A percentile compares a stretch with the other conserved stretches of the same genome.
phyloP scores from a whole-genome alignment of 2,113 vertebrate genomes.

The Illadopsis cleaveri region DNA sequence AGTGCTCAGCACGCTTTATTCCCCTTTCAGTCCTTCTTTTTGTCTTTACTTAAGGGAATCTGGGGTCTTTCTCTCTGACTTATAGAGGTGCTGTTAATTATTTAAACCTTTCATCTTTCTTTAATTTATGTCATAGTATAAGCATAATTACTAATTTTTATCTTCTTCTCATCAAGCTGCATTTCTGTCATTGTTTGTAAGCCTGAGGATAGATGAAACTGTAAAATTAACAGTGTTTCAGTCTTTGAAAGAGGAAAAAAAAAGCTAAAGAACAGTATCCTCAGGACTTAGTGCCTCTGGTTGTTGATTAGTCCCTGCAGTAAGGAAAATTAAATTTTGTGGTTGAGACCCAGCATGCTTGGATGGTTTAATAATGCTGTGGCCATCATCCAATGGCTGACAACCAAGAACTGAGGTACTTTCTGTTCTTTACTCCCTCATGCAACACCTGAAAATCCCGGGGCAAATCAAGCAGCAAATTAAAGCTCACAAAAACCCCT shows the following conservation, averaged over 20 bases:
- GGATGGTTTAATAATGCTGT: conserved; percentile 92
- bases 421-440: conserved; percentile 85
- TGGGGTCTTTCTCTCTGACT: conserved; percentile 24
- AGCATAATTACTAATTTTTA: conserved; percentile 72
- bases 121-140: conserved; percentile 72
- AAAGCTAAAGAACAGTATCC: conserved; percentile 74
- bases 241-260: conserved; percentile 54
- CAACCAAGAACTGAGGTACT: conserved; percentile 81
- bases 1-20: not conserved
- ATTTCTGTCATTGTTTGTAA: conserved; percentile 78
- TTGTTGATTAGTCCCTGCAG: conserved; percentile 81
- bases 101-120: conserved; percentile 70
- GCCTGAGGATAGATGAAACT: conserved; percentile 79
- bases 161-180: conserved; percentile 76
- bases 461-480: conserved; percentile 84
- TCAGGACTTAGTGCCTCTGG: conserved; percentile 73
- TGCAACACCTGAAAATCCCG: conserved; percentile 89
- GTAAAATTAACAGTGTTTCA: conserved; percentile 75
- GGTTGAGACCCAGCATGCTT: conserved; percentile 85
- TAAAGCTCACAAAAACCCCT: conserved; percentile 79
- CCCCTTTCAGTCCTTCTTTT: not conserved
- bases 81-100: conserved; percentile 42
- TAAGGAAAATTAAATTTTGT: conserved; percentile 84
- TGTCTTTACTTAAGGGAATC: not conserved
- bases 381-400: conserved; percentile 89